Percentiles rank a stretch among this genome's conserved stretches.
These are phyloP conservation scores for Papilio elwesi DNA, from an alignment of 2,888 invertebrate species.

Conservation along the genomic window DNA sequence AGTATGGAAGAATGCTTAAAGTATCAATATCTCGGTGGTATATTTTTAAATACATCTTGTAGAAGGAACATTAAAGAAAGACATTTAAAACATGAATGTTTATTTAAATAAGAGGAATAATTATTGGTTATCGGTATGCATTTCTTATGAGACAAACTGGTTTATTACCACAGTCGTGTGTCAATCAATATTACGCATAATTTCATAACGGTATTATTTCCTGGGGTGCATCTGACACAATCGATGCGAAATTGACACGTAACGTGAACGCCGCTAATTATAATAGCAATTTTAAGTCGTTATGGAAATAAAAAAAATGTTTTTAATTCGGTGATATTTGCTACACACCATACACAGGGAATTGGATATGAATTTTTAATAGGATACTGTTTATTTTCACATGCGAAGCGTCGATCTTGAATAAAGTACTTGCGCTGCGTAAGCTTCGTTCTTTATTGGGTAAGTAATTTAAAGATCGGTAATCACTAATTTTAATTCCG, in stretches of 20 bases:
- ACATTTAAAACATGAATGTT: constrained; percentile 45
- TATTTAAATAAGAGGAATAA: constrained; percentile 46
- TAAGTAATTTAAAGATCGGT: neutral
- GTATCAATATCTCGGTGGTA: neutral
- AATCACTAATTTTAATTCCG: constrained; percentile 6
- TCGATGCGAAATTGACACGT: constrained; percentile 66
- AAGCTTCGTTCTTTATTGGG: constrained; percentile 15
- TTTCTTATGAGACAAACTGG: constrained; percentile 66
- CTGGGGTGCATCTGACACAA: constrained; percentile 56
- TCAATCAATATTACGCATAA: constrained; percentile 72
- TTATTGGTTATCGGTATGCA: constrained; percentile 52
- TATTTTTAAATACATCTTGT: neutral
- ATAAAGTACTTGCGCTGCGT: constrained; percentile 63
- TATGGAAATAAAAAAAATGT: constrained; percentile 53
- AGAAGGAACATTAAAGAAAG: constrained; percentile 8
- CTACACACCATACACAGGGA: constrained; percentile 60
- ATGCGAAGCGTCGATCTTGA: constrained; percentile 70
- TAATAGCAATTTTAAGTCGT: constrained; percentile 62
- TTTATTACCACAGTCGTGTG: constrained; percentile 60
- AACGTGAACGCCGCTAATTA: constrained; percentile 70
- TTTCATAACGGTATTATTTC: constrained; percentile 57
- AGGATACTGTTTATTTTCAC: constrained; percentile 67
- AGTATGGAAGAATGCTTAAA: neutral
- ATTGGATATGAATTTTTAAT: constrained; percentile 75
- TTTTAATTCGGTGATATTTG: constrained; percentile 58